Evolutionary conservation across 2,888 invertebrate genomes (phyloP), one percentile per base, ranked within the genome.

Genomic region (Eudemis profundana): DNA sequence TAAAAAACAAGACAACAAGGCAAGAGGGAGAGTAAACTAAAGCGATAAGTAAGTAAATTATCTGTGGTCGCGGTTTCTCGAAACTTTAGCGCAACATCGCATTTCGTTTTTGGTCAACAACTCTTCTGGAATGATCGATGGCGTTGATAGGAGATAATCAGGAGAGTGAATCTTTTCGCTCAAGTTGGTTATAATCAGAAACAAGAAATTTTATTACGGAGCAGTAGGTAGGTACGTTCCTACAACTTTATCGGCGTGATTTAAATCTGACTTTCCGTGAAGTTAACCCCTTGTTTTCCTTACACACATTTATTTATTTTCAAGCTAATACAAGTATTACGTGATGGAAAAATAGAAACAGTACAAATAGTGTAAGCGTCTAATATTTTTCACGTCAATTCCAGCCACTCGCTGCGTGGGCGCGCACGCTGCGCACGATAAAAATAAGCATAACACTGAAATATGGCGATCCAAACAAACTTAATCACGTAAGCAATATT

Each of bases 81-180:
- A 5, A 64, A 64, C 50, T 59, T 64, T 57, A 10, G 8, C 27
- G 23, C 57, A 59, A 64, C 50, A 36, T 38, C 23, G 53, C 57
- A 40, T 59, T 57, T 38, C 64, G 44, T 44, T 64, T 57, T 59
- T 44, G 23, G 64, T 59, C 50, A 64, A 46, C 64, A 64, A 44
- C 64, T 51, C 57, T 63, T 61, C 46, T 27, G 10, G 56, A 59
- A 64, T 64, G 64, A 64, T 64, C 44, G 64, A 64, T 44, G 57
- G 57, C 38, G 12, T 7, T n/a, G 21, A 33, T 57, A 56, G 19
- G 12, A 44, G 49, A 57, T 64, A 50, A 59, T 44, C 50, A 51
- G 21, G 17, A 5, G 3, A 42, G 29, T 56, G 33, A 33, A 33
- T 33, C 17, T 14, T 53, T 44, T 57, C 44, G 36, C 17, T 36